Evolutionary conservation across 2,888 invertebrate species (phyloP).

Genomic region (Tenthredo distinguenda): DNA sequence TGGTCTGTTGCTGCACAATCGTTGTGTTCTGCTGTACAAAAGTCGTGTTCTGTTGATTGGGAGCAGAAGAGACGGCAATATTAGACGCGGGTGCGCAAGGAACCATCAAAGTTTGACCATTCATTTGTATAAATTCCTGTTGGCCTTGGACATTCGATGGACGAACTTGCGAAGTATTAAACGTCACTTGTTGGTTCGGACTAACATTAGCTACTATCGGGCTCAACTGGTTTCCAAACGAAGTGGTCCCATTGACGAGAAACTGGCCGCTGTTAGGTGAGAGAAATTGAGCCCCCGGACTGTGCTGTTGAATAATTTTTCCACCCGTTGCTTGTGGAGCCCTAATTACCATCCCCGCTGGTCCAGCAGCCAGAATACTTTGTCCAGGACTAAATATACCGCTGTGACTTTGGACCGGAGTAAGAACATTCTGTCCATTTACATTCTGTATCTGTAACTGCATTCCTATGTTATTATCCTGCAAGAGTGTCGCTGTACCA

Average conservation of each 20-base stretch:
- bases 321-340: constrained; percentile 86
- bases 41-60: constrained; percentile 84
- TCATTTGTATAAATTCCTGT: constrained; percentile 87
- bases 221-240: constrained; percentile 88
- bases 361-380: constrained; percentile 84
- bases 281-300: constrained; percentile 86
- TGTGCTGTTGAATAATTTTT: constrained; percentile 85
- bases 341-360: constrained; percentile 89
- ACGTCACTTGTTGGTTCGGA: constrained; percentile 84
- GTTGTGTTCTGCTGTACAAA: constrained; percentile 93
- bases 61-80: constrained; percentile 80
- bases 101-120: constrained; percentile 87
- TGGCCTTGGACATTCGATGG: constrained; percentile 79
- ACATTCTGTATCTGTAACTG: constrained; percentile 90
- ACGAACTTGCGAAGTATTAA: constrained; percentile 80
- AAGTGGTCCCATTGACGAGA: constrained; percentile 86
- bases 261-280: constrained; percentile 88
- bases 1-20: constrained; percentile 90
- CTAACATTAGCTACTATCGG: constrained; percentile 88
- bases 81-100: constrained; percentile 82
- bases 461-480: constrained; percentile 86
- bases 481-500: constrained; percentile 86
- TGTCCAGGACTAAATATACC: constrained; percentile 84
- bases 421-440: constrained; percentile 87
- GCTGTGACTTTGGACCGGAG: constrained; percentile 85